Base-by-base conservation (phyloP, 2,797 vertebrate species). In the Eupleurogrammus muticus region DNA sequence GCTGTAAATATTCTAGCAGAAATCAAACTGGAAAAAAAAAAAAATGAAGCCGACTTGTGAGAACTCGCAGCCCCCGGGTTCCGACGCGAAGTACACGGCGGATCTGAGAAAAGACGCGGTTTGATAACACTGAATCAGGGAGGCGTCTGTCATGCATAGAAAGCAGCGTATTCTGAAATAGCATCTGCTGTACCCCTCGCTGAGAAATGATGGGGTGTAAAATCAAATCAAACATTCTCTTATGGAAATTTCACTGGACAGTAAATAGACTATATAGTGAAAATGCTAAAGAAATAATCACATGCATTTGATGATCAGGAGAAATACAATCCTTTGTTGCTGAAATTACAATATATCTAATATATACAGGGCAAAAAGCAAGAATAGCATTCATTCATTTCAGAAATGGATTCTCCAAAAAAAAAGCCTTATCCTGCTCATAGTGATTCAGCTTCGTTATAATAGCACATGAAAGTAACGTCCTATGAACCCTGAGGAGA, bases 1-100 rank as follows among this genome's bases (percentile, higher is more conserved):
- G 73, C 65, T 58, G 74, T 86, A 70, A 83, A 83, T 86, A 83
- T 90, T 81, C 80, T 59, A 81, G 66, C 28, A 64, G 66, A 69
- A 55, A 57, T 75, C 56, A 71, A 79, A 67, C 66, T 70, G 17
- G 23, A 66, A n/a, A n/a, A n/a, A n/a, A n/a, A n/a, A n/a, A n/a
- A n/a, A n/a, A n/a, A 61, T 75, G 68, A 61, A 57, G 40, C 16
- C 61, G 64, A 69, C 54, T 70, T 47, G 58, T 56, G 44, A 34
- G 13, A 76, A 65, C 50, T 75, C 34, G 0, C 47, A 61, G 79
- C 2, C 59, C 66, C n/a, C 50, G 59, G 34, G 80, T 82, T 74
- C 17, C 36, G 34, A 59, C 49, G 53, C 38, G 55, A 64, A 79
- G 40, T 12, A 9, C 49, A 11, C 35, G 4, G 11, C 8, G 1